phyloP scores from a whole-genome alignment of 2,888 invertebrate genomes.

The Limnephilus auricula region DNA sequence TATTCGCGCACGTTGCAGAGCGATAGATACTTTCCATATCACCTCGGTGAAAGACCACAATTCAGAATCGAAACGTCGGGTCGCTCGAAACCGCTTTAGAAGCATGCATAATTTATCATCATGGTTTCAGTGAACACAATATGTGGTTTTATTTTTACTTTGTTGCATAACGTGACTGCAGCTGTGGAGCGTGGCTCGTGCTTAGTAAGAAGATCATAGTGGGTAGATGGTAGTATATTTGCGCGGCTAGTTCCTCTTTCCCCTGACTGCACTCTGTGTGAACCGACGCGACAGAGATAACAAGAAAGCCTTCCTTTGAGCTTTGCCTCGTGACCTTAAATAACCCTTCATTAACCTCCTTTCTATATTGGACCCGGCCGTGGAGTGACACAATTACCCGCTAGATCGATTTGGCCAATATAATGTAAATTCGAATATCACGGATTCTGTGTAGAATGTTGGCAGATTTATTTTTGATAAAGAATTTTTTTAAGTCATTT shows the following conservation, averaged over 20 bases:
- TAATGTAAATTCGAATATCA: not conserved
- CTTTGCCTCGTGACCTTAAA: not conserved
- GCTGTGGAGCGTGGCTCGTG: not conserved
- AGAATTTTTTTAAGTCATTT: no score
- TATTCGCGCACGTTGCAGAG: no score
- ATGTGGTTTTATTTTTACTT: not conserved
- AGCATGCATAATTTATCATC: not conserved
- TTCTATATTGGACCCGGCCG: not conserved
- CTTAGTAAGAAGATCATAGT: not conserved
- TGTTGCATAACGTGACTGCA: not conserved
- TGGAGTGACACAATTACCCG: not conserved
- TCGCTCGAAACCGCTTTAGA: no score
- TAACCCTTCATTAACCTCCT: slow-evolving; percentile 13
- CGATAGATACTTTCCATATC: no score
- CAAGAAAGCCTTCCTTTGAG: slow-evolving; percentile 13
- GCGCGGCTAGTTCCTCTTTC: not conserved
- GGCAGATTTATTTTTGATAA: not conserved
- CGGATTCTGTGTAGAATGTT: no score
- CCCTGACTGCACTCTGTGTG: not conserved
- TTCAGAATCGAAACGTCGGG: no score
- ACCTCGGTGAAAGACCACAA: no score
- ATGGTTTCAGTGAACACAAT: not conserved
- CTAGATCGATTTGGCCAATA: not conserved
- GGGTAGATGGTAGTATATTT: not conserved
- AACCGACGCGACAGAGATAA: slow-evolving; percentile 5